phyloP scores from a whole-genome alignment of 2,888 invertebrate species.

The Atherix ibis region DNA sequence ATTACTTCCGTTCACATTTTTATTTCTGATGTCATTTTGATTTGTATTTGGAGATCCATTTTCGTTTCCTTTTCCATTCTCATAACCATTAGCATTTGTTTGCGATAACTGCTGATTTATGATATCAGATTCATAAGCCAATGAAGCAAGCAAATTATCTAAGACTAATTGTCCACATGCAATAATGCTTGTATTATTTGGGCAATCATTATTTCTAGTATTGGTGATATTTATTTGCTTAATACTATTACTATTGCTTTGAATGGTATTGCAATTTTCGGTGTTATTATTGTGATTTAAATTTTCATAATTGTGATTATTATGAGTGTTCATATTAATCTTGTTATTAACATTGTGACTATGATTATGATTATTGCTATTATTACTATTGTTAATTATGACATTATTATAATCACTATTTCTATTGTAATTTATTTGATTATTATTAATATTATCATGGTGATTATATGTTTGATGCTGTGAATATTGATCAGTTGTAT shows the following conservation, averaged over 20 bases:
- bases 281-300: slow-evolving; percentile 6
- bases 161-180: slow-evolving; percentile 14
- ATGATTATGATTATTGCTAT: slow-evolving; percentile 7
- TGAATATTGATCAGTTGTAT: not conserved
- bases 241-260: slow-evolving; percentile 9
- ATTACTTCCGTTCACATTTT: no score
- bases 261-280: no score
- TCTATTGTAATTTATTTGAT: slow-evolving; percentile 2
- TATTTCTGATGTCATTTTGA: no score
- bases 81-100: no score
- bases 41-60: not conserved
- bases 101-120: slow-evolving; percentile 13
- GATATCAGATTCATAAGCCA: slow-evolving; percentile 14
- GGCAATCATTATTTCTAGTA: no score
- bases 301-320: slow-evolving; percentile 11
- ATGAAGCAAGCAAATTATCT: slow-evolving; percentile 15
- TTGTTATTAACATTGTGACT: slow-evolving; percentile 10
- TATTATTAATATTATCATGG: not conserved
- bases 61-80: no score
- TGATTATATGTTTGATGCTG: not conserved
- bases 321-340: slow-evolving; percentile 9
- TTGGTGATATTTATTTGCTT: no score
- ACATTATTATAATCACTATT: slow-evolving; percentile 6
- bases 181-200: slow-evolving; percentile 5
- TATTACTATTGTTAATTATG: slow-evolving; percentile 7